These are phyloP conservation scores for Ramphastos sulfuratus DNA, from an alignment of 2,113 vertebrate genomes.

Conservation along the genomic window DNA sequence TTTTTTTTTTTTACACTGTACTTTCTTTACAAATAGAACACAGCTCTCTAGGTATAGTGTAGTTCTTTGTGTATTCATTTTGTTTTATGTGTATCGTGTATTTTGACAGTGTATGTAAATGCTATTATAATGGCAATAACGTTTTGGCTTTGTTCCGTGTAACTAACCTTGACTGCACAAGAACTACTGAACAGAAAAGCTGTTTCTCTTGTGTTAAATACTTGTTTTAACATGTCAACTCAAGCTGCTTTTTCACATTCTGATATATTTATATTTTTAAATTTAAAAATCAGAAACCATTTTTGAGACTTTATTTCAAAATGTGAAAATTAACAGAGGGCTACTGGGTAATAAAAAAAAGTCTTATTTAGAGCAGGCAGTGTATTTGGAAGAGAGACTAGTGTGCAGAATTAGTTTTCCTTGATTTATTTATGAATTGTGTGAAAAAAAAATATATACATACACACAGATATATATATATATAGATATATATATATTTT, in stretches of 20 bases:
- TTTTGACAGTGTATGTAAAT: conserved; percentile 53
- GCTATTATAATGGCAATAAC: conserved; percentile 50
- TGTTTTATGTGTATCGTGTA: conserved; percentile 30
- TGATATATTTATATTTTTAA: not conserved
- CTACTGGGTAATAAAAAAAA: not conserved
- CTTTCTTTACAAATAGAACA: not conserved
- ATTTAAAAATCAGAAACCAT: not conserved
- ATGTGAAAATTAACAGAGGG: not conserved
- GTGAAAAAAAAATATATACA: not conserved
- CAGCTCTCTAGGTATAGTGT: not conserved
- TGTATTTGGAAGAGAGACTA: not conserved
- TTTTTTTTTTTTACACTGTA: not conserved
- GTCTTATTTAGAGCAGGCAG: not conserved
- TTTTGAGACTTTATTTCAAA: conserved; percentile 1
- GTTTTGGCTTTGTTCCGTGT: conserved; percentile 52
- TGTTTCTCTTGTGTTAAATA: conserved; percentile 46
- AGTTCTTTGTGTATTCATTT: conserved; percentile 8
- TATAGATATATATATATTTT: too few relatives aligned
- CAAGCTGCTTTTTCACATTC: not conserved
- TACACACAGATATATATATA: too few relatives aligned
- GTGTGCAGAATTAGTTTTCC: not conserved
- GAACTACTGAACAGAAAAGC: conserved; percentile 1
- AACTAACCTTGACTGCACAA: conserved; percentile 56
- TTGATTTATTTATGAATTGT: not conserved
- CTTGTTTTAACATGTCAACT: not conserved